phyloP scores from a whole-genome alignment of 2,113 vertebrate genomes.

The Peromyscus polionotus region DNA sequence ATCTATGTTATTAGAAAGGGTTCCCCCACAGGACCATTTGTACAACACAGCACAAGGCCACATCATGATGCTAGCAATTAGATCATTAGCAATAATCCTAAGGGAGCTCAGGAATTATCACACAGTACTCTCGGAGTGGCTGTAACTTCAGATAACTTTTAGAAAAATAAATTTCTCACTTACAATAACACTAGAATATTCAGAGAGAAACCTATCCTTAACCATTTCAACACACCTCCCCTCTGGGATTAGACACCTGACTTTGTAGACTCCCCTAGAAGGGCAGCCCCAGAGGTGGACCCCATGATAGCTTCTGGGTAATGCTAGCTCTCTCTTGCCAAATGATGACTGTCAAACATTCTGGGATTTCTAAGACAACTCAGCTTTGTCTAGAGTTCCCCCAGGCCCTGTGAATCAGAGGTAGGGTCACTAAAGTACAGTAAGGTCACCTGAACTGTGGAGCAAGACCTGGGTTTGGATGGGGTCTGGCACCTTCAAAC shows the following conservation, averaged over 20 bases:
- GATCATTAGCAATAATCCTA: constrained; percentile 21
- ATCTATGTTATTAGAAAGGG: constrained; percentile 26
- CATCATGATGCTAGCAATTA: background rate
- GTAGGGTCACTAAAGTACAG: background rate
- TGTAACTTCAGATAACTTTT: background rate
- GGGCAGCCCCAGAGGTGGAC: background rate
- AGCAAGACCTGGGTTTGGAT: background rate
- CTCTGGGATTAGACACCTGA: background rate
- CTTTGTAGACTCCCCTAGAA: background rate
- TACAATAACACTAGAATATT: background rate
- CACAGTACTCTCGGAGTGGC: background rate
- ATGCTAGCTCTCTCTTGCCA: background rate
- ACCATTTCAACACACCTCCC: background rate
- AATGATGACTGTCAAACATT: background rate
- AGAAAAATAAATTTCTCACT: constrained; percentile 23
- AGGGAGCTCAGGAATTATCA: background rate
- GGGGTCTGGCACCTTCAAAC: background rate
- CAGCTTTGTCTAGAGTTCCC: background rate
- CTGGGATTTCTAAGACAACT: background rate
- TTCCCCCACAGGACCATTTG: background rate
- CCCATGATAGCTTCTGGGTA: too few species aligned
- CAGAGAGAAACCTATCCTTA: background rate
- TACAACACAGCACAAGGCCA: background rate
- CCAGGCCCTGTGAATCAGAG: background rate
- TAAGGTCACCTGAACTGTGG: background rate